phyloP scores from a whole-genome alignment of 2,888 invertebrate species.

The Aleiodes alternator region DNA sequence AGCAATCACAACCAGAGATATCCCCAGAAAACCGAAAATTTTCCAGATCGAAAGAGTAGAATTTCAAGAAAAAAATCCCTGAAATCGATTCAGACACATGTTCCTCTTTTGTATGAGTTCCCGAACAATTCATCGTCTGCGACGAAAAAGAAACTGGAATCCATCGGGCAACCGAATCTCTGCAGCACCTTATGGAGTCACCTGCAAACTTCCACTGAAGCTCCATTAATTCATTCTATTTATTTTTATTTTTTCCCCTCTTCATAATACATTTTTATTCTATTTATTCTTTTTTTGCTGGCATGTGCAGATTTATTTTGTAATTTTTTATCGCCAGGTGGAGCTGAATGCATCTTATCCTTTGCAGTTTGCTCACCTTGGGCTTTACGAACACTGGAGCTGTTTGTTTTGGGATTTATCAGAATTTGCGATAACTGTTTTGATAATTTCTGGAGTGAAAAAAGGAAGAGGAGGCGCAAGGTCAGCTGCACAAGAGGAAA shows the following conservation, averaged over 20 bases:
- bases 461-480: not conserved
- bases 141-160: too few relatives aligned
- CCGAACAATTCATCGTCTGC: too few relatives aligned
- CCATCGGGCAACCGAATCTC: constrained; percentile 46
- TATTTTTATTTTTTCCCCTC: not conserved
- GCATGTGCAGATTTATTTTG: constrained; percentile 30
- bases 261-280: constrained; percentile 11
- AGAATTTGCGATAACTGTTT: constrained; percentile 35
- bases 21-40: too few relatives aligned
- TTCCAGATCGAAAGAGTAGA: too few relatives aligned
- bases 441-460: constrained; percentile 28
- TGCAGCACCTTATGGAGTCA: constrained; percentile 50
- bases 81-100: too few relatives aligned
- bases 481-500: too few relatives aligned
- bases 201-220: constrained; percentile 37
- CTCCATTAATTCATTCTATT: constrained; percentile 25
- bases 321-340: constrained; percentile 33
- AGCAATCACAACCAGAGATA: too few relatives aligned
- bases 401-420: constrained; percentile 24
- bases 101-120: not conserved
- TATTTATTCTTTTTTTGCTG: not conserved
- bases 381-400: constrained; percentile 5
- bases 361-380: constrained; percentile 45
- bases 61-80: too few relatives aligned
- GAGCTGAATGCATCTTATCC: constrained; percentile 10